Conservation (phyloP, 2,797 vertebrate genomes). For the Sphenodon punctatus region DNA sequence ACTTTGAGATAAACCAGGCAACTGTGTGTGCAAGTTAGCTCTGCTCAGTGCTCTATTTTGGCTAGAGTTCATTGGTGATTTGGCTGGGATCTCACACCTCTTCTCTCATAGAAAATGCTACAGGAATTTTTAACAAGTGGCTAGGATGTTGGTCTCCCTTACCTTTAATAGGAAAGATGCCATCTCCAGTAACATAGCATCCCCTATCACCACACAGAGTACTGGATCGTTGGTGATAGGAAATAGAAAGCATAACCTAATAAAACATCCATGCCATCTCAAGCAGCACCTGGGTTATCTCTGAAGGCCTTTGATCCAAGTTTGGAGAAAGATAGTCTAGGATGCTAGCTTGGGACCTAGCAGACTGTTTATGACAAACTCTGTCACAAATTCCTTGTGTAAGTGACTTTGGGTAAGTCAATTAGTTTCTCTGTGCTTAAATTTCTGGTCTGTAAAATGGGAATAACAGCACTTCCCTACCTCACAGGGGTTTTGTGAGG, state of each 20-base stretch:
- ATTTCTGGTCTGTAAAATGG: no score
- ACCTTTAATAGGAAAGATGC: not conserved
- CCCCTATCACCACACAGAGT: rapidly evolving
- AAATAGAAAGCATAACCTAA: not conserved
- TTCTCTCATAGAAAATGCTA: not conserved
- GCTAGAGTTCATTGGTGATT: not conserved
- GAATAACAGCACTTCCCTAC: no score
- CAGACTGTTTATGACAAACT: no score
- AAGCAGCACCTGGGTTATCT: not conserved
- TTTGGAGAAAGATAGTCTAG: not conserved
- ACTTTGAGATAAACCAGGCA: no score
- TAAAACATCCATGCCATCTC: no score
- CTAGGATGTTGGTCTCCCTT: not conserved
- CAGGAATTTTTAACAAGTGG: not conserved
- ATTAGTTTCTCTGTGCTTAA: no score
- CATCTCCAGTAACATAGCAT: not conserved
- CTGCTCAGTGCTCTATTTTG: not conserved
- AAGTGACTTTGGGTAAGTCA: no score
- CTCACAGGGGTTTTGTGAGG: no score
- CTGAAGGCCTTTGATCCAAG: not conserved
- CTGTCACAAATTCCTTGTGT: no score
- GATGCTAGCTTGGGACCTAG: no score
- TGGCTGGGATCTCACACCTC: not conserved
- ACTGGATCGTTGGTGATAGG: not conserved
- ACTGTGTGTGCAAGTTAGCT: no score